Evolutionary conservation across 2,113 vertebrate species (phyloP).

Genomic region (Periophthalmodon schlosseri): DNA sequence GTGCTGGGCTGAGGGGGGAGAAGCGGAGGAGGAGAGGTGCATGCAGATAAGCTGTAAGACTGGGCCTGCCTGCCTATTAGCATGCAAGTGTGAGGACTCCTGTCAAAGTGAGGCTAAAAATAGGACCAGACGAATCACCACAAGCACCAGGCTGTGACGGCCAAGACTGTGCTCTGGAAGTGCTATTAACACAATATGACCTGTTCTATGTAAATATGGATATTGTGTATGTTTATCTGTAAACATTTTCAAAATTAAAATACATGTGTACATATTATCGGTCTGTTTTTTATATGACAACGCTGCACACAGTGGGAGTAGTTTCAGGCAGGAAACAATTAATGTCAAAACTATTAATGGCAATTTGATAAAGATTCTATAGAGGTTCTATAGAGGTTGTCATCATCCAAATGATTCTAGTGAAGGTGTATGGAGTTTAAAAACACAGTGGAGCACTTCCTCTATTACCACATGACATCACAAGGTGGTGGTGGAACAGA

Average conservation of each 20-base stretch:
- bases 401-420: too few relatives aligned
- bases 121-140: not conserved
- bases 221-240: not conserved
- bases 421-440: too few relatives aligned
- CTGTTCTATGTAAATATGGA: not conserved
- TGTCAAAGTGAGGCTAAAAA: slow-evolving; percentile 35
- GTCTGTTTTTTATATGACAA: not conserved
- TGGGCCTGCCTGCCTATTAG: slow-evolving; percentile 17
- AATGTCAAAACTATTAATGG: too few relatives aligned
- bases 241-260: not conserved
- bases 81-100: slow-evolving; percentile 10
- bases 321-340: too few relatives aligned
- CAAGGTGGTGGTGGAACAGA: too few relatives aligned
- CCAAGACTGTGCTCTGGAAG: slow-evolving; percentile 20
- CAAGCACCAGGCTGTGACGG: not conserved
- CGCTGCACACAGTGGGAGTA: too few relatives aligned
- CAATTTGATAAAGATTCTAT: too few relatives aligned
- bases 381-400: too few relatives aligned
- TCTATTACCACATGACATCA: too few relatives aligned
- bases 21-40: slow-evolving; percentile 21
- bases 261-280: not conserved
- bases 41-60: slow-evolving; percentile 56
- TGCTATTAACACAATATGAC: slow-evolving; percentile 18
- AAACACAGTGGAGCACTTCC: too few relatives aligned
- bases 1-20: slow-evolving; percentile 23